These are phyloP conservation scores for Sorex fumeus DNA, from an alignment of 2,113 vertebrate species.

Conservation along the genomic window DNA sequence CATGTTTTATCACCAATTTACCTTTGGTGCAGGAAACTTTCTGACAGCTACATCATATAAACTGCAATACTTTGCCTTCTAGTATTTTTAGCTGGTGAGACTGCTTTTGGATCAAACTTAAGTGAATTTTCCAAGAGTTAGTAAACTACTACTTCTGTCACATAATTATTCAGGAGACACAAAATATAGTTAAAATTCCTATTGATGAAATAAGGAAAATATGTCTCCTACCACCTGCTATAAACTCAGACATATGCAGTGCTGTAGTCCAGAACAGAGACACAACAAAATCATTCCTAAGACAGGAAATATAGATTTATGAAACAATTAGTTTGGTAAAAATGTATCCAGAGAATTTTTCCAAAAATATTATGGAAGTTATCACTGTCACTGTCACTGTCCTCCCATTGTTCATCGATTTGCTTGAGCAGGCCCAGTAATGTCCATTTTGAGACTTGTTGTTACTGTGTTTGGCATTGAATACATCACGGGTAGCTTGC, in stretches of 20 bases:
- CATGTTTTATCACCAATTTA: neutral
- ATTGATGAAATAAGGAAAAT: constrained; percentile 2
- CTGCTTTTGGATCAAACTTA: neutral
- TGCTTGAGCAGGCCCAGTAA: too few species aligned
- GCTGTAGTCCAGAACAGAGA: neutral
- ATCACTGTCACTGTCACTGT: too few species aligned
- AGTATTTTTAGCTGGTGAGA: constrained; percentile 35
- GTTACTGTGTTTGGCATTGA: too few species aligned
- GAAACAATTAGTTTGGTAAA: neutral
- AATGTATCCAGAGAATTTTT: neutral
- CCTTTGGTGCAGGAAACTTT: neutral
- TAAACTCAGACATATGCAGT: neutral
- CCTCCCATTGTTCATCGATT: too few species aligned
- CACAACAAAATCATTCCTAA: neutral
- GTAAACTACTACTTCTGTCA: constrained; percentile 17
- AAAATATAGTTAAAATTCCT: constrained; percentile 21
- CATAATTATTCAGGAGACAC: neutral
- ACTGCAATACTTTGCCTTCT: neutral
- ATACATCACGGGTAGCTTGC: too few species aligned
- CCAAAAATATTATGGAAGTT: neutral
- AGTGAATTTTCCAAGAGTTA: constrained; percentile 27
- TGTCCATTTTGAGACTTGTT: too few species aligned
- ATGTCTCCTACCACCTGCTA: neutral
- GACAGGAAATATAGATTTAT: neutral
- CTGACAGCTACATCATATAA: neutral